A percentile compares a stretch with the other conserved stretches of the same genome.
Evolutionary conservation across 1,140 invertebrate species (phyloP).

Genomic region (Bombyx mori): ASM3026992v2 NC_085118.1:15840001-15840500

Average conservation of each 20-base stretch:
- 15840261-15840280: conserved; percentile 31
- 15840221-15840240: conserved; percentile 50
- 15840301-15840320: conserved; percentile 39
- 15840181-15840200: conserved; percentile 48
- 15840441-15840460: background rate
- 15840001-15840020: too few relatives aligned
- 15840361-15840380: conserved; percentile 34
- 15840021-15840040: too few relatives aligned
- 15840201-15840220: conserved; percentile 47
- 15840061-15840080: too few relatives aligned
- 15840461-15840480: too few relatives aligned
- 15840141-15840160: conserved; percentile 11
- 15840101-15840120: too few relatives aligned
- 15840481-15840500: too few relatives aligned
- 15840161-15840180: conserved; percentile 23
- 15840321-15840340: conserved; percentile 41
- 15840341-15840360: conserved; percentile 21
- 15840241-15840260: conserved; percentile 19
- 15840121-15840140: too few relatives aligned
- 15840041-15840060: too few relatives aligned
- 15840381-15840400: conserved; percentile 42
- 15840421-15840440: background rate
- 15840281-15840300: conserved; percentile 35
- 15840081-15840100: too few relatives aligned
- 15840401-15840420: conserved; percentile 17